A percentile compares a stretch with the other conserved stretches of the same genome.
These are phyloP conservation scores for Venturia canescens DNA, from an alignment of 1,140 invertebrate genomes.

Conservation along the genomic window DNA sequence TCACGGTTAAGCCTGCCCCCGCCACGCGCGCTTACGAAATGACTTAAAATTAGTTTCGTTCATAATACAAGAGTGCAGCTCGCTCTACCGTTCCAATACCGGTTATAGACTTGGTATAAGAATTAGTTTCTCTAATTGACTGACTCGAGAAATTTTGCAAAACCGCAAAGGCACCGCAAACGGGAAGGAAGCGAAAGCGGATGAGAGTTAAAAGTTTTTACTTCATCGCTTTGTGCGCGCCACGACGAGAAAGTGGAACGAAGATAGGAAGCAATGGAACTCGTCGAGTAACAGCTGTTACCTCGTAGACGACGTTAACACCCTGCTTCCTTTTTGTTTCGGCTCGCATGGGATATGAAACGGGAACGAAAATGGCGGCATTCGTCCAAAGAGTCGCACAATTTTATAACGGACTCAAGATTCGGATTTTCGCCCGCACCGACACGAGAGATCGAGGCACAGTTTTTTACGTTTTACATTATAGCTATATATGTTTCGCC, in stretches of 20 bases:
- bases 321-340: conserved; percentile 1
- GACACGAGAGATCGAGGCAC: too few species aligned
- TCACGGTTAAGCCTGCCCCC: too few species aligned
- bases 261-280: not conserved
- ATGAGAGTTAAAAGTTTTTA: not conserved
- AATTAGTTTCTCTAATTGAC: conserved; percentile 21
- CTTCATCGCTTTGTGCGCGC: not conserved
- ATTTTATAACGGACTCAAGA: too few species aligned
- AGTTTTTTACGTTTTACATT: too few species aligned
- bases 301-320: conserved; percentile 41
- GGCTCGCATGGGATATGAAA: not conserved
- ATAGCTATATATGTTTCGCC: too few species aligned
- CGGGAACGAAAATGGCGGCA: too few species aligned
- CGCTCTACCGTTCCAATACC: not conserved
- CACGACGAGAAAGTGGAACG: too few species aligned
- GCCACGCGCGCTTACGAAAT: too few species aligned
- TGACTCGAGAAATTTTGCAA: not conserved
- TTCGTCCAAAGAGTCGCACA: too few species aligned
- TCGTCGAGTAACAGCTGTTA: conserved; percentile 39
- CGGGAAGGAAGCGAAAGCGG: not conserved
- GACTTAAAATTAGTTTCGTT: not conserved
- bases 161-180: not conserved
- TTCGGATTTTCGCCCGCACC: too few species aligned
- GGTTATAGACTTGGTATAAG: not conserved
- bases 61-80: not conserved